phyloP scores from a whole-genome alignment of 1,140 invertebrate genomes.

The Orius insidiosus region DNA sequence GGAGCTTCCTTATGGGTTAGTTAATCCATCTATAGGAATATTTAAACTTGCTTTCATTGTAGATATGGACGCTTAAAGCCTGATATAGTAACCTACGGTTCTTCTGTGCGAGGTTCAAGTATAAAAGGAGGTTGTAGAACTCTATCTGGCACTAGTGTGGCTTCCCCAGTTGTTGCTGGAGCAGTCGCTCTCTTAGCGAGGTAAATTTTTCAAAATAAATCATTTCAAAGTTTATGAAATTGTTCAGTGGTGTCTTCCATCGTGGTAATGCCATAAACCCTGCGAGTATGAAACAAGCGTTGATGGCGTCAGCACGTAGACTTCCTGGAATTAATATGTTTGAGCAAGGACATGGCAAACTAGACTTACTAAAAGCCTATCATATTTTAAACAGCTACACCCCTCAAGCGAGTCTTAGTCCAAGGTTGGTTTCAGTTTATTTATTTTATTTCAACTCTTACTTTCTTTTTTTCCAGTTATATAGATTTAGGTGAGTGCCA shows the following conservation, averaged over 20 bases:
- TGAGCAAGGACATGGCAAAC: slow-evolving; percentile 88
- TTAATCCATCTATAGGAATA: background rate
- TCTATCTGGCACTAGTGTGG: slow-evolving; percentile 83
- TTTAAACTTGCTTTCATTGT: slow-evolving; percentile 15
- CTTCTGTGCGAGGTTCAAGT: slow-evolving; percentile 75
- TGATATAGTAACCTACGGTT: slow-evolving; percentile 92
- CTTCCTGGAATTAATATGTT: slow-evolving; percentile 84
- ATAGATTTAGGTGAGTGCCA: slow-evolving; percentile 86
- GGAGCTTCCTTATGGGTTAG: slow-evolving; percentile 52
- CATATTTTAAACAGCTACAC: slow-evolving; percentile 62
- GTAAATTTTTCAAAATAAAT: slow-evolving; percentile 24
- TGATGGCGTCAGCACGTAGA: slow-evolving; percentile 70
- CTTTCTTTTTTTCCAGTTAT: slow-evolving; percentile 37
- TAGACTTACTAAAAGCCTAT: slow-evolving; percentile 75
- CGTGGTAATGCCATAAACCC: slow-evolving; percentile 56
- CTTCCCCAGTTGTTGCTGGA: slow-evolving; percentile 87
- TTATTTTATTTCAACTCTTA: background rate
- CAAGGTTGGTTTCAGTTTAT: slow-evolving; percentile 29
- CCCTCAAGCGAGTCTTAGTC: slow-evolving; percentile 55
- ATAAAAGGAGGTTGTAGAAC: slow-evolving; percentile 73
- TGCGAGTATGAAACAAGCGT: slow-evolving; percentile 85
- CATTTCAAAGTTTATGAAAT: slow-evolving; percentile 5
- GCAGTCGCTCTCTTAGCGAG: slow-evolving; percentile 75
- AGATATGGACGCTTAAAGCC: slow-evolving; percentile 87
- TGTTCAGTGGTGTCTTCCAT: slow-evolving; percentile 22